phyloP scores from a whole-genome alignment of 2,888 invertebrate species.

The Perithous albicinctus region DNA sequence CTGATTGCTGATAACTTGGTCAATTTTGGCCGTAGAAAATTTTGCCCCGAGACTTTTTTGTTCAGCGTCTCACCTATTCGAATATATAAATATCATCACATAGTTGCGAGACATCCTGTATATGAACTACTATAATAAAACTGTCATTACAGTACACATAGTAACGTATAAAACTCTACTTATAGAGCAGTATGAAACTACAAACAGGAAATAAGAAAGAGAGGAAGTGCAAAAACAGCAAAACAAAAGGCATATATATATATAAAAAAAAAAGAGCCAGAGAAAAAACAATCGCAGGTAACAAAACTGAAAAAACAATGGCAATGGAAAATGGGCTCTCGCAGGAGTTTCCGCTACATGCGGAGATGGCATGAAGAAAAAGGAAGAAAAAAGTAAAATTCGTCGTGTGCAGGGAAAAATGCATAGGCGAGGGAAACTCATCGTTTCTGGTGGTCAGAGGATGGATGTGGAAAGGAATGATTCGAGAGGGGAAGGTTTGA shows the following conservation, averaged over 20 bases:
- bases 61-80: too few species aligned
- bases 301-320: conserved; percentile 35
- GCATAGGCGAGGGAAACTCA: conserved; percentile 27
- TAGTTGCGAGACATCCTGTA: too few species aligned
- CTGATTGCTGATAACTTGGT: too few species aligned
- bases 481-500: background rate
- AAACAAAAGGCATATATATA: conserved; percentile 6
- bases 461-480: conserved; percentile 38
- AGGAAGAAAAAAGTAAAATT: conserved; percentile 21
- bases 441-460: conserved; percentile 50
- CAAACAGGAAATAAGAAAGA: background rate
- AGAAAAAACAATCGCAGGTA: conserved; percentile 21
- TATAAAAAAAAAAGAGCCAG: too few species aligned
- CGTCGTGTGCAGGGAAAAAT: conserved; percentile 34
- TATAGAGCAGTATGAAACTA: background rate
- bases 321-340: conserved; percentile 48
- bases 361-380: conserved; percentile 1
- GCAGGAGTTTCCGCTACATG: conserved; percentile 3
- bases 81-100: too few species aligned
- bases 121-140: too few species aligned
- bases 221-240: background rate
- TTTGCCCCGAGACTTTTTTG: too few species aligned
- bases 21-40: too few species aligned
- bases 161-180: background rate
- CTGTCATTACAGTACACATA: too few species aligned